Evolutionary conservation across 2,797 vertebrate species (phyloP).

Genomic region (Zalophus californianus): DNA sequence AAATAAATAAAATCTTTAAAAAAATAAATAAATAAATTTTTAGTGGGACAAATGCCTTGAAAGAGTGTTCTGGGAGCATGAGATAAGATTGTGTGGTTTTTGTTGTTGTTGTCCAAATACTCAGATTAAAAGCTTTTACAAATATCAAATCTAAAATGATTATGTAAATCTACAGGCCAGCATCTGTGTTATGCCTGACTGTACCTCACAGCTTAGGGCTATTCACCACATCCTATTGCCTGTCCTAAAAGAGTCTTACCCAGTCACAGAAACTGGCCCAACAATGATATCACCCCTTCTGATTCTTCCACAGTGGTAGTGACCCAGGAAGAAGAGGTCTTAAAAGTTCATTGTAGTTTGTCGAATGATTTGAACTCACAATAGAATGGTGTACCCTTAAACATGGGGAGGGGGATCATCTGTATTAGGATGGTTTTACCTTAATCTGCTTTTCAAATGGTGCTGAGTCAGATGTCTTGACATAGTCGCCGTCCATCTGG

Average conservation of each 20-base stretch:
- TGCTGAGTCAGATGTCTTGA: neutral
- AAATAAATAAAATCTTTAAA: too few species aligned
- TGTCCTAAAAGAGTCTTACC: neutral
- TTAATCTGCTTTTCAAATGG: constrained; percentile 39
- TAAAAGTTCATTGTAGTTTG: neutral
- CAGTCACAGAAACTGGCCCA: neutral
- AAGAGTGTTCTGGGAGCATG: constrained; percentile 6
- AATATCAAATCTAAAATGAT: neutral
- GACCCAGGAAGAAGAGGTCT: neutral
- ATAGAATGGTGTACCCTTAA: neutral
- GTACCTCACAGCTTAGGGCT: neutral
- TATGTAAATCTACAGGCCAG: neutral
- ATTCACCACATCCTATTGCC: neutral
- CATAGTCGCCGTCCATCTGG: constrained; percentile 50
- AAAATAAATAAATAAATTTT: neutral
- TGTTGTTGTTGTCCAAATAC: neutral
- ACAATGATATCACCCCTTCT: neutral
- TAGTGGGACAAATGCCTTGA: neutral
- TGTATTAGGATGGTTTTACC: neutral
- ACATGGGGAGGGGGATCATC: neutral
- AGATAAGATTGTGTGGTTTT: neutral
- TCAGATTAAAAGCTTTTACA: constrained; percentile 48
- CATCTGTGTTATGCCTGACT: neutral
- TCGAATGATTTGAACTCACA: neutral
- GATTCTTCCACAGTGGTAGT: neutral